These are phyloP conservation scores for Watersipora subatra DNA, from an alignment of 1,140 invertebrate species.

Conservation along the genomic window DNA sequence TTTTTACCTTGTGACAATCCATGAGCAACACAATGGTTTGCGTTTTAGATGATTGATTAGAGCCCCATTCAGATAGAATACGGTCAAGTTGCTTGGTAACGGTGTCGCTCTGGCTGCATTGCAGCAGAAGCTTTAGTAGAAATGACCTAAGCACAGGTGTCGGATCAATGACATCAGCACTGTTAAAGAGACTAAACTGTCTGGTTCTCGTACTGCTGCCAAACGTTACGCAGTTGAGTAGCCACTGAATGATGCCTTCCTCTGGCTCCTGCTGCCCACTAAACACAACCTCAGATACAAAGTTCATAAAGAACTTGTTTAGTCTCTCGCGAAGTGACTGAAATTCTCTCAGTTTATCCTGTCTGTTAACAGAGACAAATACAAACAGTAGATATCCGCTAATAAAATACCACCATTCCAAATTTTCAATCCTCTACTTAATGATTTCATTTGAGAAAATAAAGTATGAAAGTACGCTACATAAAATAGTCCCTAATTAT, in stretches of 20 bases:
- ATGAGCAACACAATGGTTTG: not conserved
- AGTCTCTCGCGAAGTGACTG: not conserved
- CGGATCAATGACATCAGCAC: not conserved
- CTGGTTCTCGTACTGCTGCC: not conserved
- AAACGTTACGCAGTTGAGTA: not conserved
- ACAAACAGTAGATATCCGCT: too few relatives aligned
- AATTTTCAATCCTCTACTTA: too few relatives aligned
- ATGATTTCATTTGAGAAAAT: too few relatives aligned
- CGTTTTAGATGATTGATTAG: not conserved
- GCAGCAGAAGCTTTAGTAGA: not conserved
- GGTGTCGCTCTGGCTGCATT: not conserved
- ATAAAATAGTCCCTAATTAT: too few relatives aligned
- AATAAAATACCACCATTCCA: too few relatives aligned
- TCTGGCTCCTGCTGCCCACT: not conserved
- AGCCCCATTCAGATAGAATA: not conserved
- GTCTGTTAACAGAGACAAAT: too few relatives aligned
- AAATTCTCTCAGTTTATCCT: too few relatives aligned
- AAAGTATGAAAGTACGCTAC: too few relatives aligned
- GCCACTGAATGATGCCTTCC: not conserved
- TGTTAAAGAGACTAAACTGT: not conserved
- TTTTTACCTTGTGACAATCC: not conserved
- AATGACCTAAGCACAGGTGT: constrained; percentile 1
- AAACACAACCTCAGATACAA: not conserved
- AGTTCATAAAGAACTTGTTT: not conserved
- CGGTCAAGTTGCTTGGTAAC: not conserved